phyloP scores from a whole-genome alignment of 2,797 vertebrate genomes.

The Microchirus variegatus region DNA sequence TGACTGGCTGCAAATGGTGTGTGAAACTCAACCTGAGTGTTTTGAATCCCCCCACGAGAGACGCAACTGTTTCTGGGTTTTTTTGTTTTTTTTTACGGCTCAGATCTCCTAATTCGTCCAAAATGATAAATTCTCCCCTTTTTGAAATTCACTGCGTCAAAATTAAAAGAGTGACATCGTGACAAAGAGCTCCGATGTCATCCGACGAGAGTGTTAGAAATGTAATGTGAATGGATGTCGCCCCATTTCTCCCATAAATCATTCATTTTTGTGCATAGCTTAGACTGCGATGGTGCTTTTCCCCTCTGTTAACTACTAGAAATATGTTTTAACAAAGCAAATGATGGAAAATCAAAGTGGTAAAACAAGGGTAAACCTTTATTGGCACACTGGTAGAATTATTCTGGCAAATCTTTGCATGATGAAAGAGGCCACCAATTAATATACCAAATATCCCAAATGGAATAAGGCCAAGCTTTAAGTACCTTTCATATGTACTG shows the following conservation, averaged over 20 bases:
- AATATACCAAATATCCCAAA: not conserved
- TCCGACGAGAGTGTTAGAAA: conserved; percentile 14
- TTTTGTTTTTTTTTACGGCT: conserved; percentile 22
- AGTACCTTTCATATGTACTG: conserved; percentile 10
- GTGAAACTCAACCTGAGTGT: conserved; percentile 40
- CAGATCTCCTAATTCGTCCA: conserved; percentile 18
- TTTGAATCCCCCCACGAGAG: conserved; percentile 25
- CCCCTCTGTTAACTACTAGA: conserved; percentile 6
- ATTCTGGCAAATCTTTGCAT: conserved; percentile 10
- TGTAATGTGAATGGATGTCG: not conserved
- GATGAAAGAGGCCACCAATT: conserved; percentile 6
- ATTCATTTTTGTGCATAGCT: not conserved
- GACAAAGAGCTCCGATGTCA: conserved; percentile 25
- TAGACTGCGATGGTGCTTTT: not conserved
- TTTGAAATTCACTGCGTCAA: conserved; percentile 35
- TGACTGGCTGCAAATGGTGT: conserved; percentile 53
- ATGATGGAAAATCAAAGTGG: too few species aligned
- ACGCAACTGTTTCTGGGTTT: not conserved
- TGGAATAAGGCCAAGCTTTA: conserved; percentile 8
- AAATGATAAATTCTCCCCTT: conserved; percentile 8
- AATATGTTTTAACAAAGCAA: not conserved
- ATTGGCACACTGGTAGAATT: not conserved
- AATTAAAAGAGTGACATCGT: conserved; percentile 7
- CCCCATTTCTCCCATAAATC: conserved; percentile 7
- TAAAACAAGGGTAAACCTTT: not conserved